phyloP scores from a whole-genome alignment of 2,113 vertebrate genomes.

The Campylomormyrus tamandua region DNA sequence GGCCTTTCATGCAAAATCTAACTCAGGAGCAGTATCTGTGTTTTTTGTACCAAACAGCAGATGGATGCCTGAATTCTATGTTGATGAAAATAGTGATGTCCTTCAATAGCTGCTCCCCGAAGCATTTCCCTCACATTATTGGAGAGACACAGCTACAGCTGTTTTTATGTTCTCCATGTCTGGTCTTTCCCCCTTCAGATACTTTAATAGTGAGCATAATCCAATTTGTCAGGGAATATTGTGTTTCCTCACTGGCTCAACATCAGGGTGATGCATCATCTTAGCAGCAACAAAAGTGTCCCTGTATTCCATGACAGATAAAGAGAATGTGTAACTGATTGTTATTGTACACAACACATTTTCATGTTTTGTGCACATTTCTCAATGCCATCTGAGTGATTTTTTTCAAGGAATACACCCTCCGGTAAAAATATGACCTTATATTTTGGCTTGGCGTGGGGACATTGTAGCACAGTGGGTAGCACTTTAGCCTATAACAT shows the following conservation, averaged over 20 bases:
- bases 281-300: background rate
- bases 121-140: background rate
- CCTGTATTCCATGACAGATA: background rate
- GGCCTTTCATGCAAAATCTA: background rate
- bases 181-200: background rate
- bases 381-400: background rate
- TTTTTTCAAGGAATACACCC: background rate
- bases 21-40: background rate
- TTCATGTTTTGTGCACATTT: background rate
- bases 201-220: background rate
- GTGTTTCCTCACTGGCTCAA: background rate
- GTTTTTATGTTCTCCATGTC: background rate
- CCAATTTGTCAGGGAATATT: constrained; percentile 5
- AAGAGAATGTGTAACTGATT: background rate
- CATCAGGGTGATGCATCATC: background rate
- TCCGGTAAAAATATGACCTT: background rate
- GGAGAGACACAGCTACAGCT: background rate
- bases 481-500: background rate
- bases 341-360: background rate
- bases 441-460: background rate
- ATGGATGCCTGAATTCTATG: background rate
- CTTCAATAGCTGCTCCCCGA: background rate
- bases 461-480: background rate
- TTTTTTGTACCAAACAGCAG: background rate
- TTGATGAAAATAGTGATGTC: background rate